These are phyloP conservation scores for Gymnosoma rotundatum DNA, from an alignment of 2,888 invertebrate genomes.

Conservation along the genomic window DNA sequence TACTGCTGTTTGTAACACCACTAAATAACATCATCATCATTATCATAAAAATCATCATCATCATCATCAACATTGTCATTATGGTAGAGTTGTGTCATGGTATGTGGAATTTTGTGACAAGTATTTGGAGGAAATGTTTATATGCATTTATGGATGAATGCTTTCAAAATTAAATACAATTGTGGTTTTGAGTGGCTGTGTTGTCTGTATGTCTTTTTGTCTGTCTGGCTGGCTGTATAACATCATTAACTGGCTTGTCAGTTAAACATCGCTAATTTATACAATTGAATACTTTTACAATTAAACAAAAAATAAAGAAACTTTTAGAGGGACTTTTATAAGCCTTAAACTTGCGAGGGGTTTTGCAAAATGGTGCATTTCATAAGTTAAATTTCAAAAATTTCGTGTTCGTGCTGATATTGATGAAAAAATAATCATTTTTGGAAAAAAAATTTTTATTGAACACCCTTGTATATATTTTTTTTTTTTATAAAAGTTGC, in stretches of 20 bases:
- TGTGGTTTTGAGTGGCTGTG: slow-evolving; percentile 33
- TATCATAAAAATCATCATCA: background rate
- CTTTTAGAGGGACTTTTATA: slow-evolving; percentile 58
- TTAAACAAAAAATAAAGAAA: background rate
- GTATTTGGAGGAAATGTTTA: slow-evolving; percentile 11
- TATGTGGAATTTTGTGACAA: slow-evolving; percentile 43
- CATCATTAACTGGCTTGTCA: slow-evolving; percentile 64
- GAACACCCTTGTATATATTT: no score
- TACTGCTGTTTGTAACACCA: slow-evolving; percentile 51
- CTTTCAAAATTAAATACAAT: slow-evolving; percentile 49
- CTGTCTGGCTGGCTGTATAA: background rate
- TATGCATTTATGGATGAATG: slow-evolving; percentile 49
- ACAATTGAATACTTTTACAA: slow-evolving; percentile 54
- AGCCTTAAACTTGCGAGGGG: slow-evolving; percentile 4
- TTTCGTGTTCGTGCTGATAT: no score
- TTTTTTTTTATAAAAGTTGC: no score
- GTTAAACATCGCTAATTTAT: slow-evolving; percentile 68
- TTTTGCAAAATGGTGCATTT: background rate
- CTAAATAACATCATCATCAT: background rate
- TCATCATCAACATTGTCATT: slow-evolving; percentile 1
- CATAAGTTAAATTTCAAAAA: no score
- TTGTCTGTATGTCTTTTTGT: background rate
- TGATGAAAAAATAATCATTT: no score
- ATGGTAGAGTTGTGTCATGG: slow-evolving; percentile 30
- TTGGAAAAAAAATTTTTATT: no score